A percentile compares a stretch with the other conserved stretches of the same genome.
Conservation (phyloP, 2,797 vertebrate species). For the Lithobates sylvaticus region DNA sequence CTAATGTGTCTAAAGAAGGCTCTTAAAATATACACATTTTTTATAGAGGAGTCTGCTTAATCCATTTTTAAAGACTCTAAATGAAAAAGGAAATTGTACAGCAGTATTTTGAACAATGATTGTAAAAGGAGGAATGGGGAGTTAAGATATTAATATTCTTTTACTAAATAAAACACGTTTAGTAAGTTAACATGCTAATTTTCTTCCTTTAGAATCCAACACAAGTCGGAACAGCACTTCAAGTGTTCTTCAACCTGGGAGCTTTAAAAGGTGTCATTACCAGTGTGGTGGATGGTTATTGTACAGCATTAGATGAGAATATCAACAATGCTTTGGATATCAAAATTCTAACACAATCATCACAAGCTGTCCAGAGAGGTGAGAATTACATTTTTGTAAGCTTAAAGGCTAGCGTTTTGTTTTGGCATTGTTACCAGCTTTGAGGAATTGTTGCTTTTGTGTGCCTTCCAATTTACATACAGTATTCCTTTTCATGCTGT, state of each 20-base stretch:
- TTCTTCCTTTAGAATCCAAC: slow-evolving; percentile 87
- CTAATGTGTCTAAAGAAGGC: no score
- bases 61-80: no score
- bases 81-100: no score
- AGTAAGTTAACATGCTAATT: not conserved
- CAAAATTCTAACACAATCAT: slow-evolving; percentile 89
- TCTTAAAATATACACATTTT: no score
- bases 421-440: slow-evolving; percentile 16
- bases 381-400: slow-evolving; percentile 62
- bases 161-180: not conserved
- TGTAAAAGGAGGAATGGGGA: not conserved
- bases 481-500: slow-evolving; percentile 8
- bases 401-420: slow-evolving; percentile 9
- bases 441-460: slow-evolving; percentile 36
- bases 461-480: slow-evolving; percentile 44
- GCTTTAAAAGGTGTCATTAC: slow-evolving; percentile 87
- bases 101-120: not conserved
- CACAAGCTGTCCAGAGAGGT: slow-evolving; percentile 84
- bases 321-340: slow-evolving; percentile 89
- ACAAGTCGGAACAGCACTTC: slow-evolving; percentile 95
- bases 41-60: no score
- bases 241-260: slow-evolving; percentile 96
- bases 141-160: not conserved
- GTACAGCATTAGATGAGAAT: slow-evolving; percentile 84
- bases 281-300: slow-evolving; percentile 87